Evolutionary conservation across 1,140 invertebrate species (phyloP).

Genomic region (Drosophila suzukii): DNA sequence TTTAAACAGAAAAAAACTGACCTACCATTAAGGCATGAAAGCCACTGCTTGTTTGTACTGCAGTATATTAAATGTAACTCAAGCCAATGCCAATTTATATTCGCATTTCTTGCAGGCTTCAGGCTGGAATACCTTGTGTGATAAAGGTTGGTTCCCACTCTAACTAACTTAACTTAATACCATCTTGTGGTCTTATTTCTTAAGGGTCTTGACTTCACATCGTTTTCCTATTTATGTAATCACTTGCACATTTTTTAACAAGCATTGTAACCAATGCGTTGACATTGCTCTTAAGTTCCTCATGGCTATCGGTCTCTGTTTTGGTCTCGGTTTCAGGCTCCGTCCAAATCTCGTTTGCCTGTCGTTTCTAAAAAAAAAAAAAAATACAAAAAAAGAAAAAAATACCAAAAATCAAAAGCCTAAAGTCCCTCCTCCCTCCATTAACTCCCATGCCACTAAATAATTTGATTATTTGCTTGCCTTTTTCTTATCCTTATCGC

Average conservation of each 20-base stretch:
- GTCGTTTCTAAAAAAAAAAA: not conserved
- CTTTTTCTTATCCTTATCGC: slow-evolving; percentile 36
- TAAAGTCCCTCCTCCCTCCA: slow-evolving; percentile 3
- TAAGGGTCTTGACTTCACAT: slow-evolving; percentile 30
- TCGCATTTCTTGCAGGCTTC: slow-evolving; percentile 82
- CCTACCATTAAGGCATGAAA: slow-evolving; percentile 51
- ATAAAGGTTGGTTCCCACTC: slow-evolving; percentile 78
- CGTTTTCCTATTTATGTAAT: slow-evolving; percentile 21
- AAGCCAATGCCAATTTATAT: slow-evolving; percentile 72
- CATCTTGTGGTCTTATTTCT: slow-evolving; percentile 8
- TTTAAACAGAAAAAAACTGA: slow-evolving; percentile 41
- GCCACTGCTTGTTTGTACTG: slow-evolving; percentile 50
- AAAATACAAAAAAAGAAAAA: not conserved
- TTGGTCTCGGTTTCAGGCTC: slow-evolving; percentile 10
- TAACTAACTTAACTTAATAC: slow-evolving; percentile 29
- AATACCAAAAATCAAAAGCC: not conserved
- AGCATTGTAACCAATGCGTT: slow-evolving; percentile 25
- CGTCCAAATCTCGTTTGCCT: slow-evolving; percentile 3
- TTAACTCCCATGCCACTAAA: slow-evolving; percentile 15
- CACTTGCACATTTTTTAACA: slow-evolving; percentile 17
- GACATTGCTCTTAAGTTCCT: slow-evolving; percentile 5
- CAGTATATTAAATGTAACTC: slow-evolving; percentile 58
- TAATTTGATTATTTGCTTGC: slow-evolving; percentile 28
- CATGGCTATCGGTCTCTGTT: slow-evolving; percentile 13
- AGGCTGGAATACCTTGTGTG: slow-evolving; percentile 84